A percentile compares a stretch with the other conserved stretches of the same genome.
These are phyloP conservation scores for Gymnogyps californianus DNA, from an alignment of 2,113 vertebrate genomes.

Conservation along the genomic window DNA sequence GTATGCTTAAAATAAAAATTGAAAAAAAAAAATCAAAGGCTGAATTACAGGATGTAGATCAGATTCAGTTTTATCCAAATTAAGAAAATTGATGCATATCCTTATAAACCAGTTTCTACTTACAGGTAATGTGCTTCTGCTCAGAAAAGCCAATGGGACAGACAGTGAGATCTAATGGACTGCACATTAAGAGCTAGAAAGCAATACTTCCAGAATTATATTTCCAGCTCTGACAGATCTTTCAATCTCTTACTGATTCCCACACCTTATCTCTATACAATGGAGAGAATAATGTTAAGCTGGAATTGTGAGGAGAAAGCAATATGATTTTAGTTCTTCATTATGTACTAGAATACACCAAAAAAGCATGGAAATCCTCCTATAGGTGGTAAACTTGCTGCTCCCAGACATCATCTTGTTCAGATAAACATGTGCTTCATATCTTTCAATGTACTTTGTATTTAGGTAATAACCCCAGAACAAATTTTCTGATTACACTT, in stretches of 20 bases:
- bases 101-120: background rate
- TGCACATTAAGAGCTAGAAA: background rate
- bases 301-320: background rate
- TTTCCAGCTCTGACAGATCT: background rate
- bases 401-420: background rate
- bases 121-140: background rate
- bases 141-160: background rate
- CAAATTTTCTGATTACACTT: background rate
- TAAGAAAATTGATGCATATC: background rate
- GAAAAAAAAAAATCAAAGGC: background rate
- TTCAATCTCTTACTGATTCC: background rate
- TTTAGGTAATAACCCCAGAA: background rate
- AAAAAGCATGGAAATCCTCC: background rate
- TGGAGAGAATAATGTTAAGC: background rate
- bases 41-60: background rate
- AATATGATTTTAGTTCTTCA: background rate
- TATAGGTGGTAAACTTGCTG: background rate
- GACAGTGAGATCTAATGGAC: background rate
- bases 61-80: background rate
- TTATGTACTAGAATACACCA: background rate
- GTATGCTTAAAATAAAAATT: background rate
- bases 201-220: background rate
- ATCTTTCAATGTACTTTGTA: background rate
- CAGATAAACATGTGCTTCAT: background rate
- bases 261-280: background rate